Conservation (phyloP, 2,888 invertebrate species). For the Pollenia angustigena region DNA sequence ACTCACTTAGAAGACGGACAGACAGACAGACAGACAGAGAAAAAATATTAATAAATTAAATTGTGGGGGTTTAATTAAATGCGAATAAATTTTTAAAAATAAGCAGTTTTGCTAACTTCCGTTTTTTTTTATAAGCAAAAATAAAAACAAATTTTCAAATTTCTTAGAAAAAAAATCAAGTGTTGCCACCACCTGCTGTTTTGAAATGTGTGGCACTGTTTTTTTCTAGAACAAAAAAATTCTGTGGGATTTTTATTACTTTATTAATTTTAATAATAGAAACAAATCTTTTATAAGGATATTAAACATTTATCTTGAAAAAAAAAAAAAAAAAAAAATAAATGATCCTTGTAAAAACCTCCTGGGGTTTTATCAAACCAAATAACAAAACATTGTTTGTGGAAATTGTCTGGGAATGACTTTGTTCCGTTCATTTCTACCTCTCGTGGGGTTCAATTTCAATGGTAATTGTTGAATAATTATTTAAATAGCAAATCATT, state of each 20-base stretch:
- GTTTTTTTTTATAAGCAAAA: not conserved
- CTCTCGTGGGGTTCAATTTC: constrained; percentile 4
- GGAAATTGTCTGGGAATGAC: not conserved
- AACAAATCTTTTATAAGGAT: not conserved
- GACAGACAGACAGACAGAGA: no score
- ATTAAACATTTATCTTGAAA: not conserved
- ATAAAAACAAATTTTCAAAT: not conserved
- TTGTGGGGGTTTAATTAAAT: not conserved
- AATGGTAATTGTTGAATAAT: constrained; percentile 46
- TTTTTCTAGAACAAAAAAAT: not conserved
- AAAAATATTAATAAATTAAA: not conserved
- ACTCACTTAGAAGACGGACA: no score
- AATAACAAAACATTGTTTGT: not conserved
- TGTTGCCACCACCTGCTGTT: constrained; percentile 39
- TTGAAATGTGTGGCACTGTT: constrained; percentile 1
- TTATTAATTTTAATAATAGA: constrained; percentile 1
- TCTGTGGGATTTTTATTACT: constrained; percentile 5
- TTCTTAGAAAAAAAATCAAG: not conserved
- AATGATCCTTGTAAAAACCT: constrained; percentile 7
- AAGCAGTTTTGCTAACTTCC: not conserved
- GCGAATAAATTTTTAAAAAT: not conserved
- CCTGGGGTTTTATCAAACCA: constrained; percentile 22
- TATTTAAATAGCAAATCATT: constrained; percentile 51
- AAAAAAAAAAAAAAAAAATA: no score
- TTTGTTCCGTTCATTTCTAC: not conserved